A percentile compares a stretch with the other conserved stretches of the same genome.
Conservation (phyloP, 2,113 vertebrate species). For the Pluvialis apricaria region DNA sequence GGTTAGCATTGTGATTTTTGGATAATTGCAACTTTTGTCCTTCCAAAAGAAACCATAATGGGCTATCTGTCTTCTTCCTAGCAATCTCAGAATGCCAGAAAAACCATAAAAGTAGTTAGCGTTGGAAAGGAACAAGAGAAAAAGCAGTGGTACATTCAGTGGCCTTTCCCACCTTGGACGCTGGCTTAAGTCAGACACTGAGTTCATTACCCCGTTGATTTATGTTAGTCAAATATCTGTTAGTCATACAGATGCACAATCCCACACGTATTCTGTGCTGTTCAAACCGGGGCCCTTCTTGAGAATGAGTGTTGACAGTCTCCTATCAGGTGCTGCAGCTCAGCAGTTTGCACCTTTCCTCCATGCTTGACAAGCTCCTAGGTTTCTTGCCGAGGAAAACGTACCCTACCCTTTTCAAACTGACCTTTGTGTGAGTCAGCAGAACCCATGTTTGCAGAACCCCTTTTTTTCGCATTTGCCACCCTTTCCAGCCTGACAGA, state of each 20-base stretch:
- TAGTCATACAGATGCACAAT: neutral
- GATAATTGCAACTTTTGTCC: neutral
- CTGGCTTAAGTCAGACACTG: neutral
- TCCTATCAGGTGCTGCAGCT: neutral
- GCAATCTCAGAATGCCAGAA: neutral
- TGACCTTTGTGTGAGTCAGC: neutral
- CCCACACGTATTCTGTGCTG: neutral
- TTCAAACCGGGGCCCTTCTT: neutral
- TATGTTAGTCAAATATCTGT: neutral
- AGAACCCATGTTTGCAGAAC: neutral
- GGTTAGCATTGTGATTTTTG: constrained; percentile 53
- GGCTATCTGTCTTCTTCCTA: neutral
- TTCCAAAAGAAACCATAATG: constrained; percentile 42
- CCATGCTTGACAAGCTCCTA: neutral
- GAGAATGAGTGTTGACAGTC: neutral
- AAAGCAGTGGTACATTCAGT: neutral
- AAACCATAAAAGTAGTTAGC: constrained; percentile 5
- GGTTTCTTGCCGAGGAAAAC: neutral
- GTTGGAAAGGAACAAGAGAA: constrained; percentile 12
- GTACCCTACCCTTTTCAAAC: neutral
- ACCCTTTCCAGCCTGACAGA: neutral
- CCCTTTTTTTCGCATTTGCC: accelerated
- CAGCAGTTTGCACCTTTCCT: neutral
- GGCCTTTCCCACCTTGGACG: neutral
- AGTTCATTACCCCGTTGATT: neutral